Evolutionary conservation across 2,797 vertebrate species (phyloP).

Genomic region (Sebastes melanostomus): DNA sequence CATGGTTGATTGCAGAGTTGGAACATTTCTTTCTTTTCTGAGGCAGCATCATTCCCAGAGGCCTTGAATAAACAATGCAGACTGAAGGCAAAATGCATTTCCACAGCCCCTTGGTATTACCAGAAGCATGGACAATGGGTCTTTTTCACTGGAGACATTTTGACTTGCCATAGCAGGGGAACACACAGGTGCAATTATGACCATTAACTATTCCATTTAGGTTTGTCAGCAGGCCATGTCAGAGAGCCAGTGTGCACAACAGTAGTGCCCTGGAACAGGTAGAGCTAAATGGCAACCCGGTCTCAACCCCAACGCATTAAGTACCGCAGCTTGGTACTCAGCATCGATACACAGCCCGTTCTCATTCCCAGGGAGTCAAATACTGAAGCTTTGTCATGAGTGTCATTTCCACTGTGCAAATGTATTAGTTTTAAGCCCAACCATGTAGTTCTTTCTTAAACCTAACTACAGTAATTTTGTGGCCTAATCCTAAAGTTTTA

Average conservation of each 20-base stretch:
- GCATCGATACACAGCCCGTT: too few relatives aligned
- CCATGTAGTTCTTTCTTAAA: too few relatives aligned
- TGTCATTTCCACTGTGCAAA: too few relatives aligned
- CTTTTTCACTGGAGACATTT: constrained; percentile 9
- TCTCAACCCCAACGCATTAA: too few relatives aligned
- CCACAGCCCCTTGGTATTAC: background rate
- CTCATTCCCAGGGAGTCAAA: too few relatives aligned
- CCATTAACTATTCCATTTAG: constrained; percentile 15
- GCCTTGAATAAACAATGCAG: constrained; percentile 1
- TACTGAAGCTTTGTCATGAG: too few relatives aligned
- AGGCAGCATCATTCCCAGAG: background rate
- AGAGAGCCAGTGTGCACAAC: background rate
- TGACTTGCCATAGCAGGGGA: background rate
- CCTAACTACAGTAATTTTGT: too few relatives aligned
- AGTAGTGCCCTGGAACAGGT: background rate
- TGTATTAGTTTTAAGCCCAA: too few relatives aligned
- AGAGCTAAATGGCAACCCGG: background rate
- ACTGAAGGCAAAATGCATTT: background rate
- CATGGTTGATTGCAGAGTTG: background rate
- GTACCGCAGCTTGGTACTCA: too few relatives aligned
- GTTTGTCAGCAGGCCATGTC: background rate
- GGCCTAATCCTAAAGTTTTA: too few relatives aligned
- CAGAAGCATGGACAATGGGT: constrained; percentile 9
- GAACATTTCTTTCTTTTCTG: background rate
- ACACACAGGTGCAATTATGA: constrained; percentile 12